These are phyloP conservation scores for Microchirus variegatus DNA, from an alignment of 2,797 vertebrate genomes.

Conservation along the genomic window DNA sequence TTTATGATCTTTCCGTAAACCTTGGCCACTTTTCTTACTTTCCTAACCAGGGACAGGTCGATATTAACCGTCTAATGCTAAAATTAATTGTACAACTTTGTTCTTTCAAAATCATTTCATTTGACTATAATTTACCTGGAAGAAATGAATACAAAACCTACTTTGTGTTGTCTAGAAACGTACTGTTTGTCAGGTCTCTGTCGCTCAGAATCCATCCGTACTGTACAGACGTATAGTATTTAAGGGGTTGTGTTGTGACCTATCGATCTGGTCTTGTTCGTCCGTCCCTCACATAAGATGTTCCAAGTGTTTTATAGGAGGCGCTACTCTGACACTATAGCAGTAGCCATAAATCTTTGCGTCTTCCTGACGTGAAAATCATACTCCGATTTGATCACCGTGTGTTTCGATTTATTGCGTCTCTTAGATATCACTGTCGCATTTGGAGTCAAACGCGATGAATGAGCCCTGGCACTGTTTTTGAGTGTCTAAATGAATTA, in stretches of 20 bases:
- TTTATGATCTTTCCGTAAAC: too few species aligned
- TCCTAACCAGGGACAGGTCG: too few species aligned
- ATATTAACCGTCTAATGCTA: too few species aligned
- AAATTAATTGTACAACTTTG: too few species aligned
- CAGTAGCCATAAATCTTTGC: conserved; percentile 5
- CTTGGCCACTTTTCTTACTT: too few species aligned
- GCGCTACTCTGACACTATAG: too few species aligned
- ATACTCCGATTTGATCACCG: conserved; percentile 9
- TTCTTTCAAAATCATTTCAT: too few species aligned
- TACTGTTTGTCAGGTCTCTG: not conserved
- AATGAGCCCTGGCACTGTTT: conserved; percentile 22
- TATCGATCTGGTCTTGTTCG: conserved; percentile 6
- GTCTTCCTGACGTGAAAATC: conserved; percentile 15
- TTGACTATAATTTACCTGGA: too few species aligned
- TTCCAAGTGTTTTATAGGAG: too few species aligned
- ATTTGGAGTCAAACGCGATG: conserved; percentile 16
- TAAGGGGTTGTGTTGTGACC: not conserved
- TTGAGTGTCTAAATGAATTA: conserved; percentile 33
- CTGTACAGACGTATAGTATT: not conserved
- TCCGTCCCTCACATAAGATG: conserved; percentile 8
- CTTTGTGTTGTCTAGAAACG: not conserved
- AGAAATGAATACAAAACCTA: too few species aligned
- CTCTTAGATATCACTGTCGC: conserved; percentile 27
- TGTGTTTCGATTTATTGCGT: conserved; percentile 19
- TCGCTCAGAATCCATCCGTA: not conserved